A percentile compares a stretch with the other conserved stretches of the same genome.
Evolutionary conservation across 2,797 vertebrate genomes (phyloP).

Genomic region (Botia almorhae): DNA sequence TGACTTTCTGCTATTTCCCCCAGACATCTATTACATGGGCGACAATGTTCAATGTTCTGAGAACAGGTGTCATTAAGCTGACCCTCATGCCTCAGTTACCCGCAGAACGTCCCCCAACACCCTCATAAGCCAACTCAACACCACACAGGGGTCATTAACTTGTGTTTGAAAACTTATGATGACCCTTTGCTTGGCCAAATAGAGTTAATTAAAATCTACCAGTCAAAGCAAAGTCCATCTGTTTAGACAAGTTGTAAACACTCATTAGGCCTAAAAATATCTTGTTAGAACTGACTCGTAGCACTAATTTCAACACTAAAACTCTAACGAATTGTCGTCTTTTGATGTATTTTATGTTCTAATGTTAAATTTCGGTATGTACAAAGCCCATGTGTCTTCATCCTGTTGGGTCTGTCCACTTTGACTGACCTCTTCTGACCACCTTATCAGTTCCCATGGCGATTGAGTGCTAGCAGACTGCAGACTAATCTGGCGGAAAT

Average conservation of each 20-base stretch:
- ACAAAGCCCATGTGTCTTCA: neutral
- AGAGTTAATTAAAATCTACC: slow-evolving; percentile 45
- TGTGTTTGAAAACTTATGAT: slow-evolving; percentile 30
- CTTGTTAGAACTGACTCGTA: neutral
- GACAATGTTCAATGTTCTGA: slow-evolving; percentile 1
- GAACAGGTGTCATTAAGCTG: slow-evolving; percentile 37
- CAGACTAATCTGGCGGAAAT: slow-evolving; percentile 1
- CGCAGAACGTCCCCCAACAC: neutral
- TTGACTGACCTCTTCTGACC: neutral
- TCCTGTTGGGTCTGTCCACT: neutral
- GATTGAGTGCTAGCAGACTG: neutral
- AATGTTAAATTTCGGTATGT: neutral
- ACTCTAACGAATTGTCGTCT: neutral
- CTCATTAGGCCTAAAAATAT: slow-evolving; percentile 6
- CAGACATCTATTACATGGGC: neutral
- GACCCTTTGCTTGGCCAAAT: slow-evolving; percentile 20
- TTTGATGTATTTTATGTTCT: too few species aligned
- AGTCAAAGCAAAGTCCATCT: slow-evolving; percentile 48
- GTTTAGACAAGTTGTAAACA: slow-evolving; percentile 25
- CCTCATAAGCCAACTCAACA: neutral
- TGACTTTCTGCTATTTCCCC: neutral
- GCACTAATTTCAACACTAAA: neutral
- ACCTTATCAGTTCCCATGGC: slow-evolving; percentile 1
- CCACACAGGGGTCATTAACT: slow-evolving; percentile 28
- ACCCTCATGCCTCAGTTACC: slow-evolving; percentile 20